A percentile compares a stretch with the other conserved stretches of the same genome.
phyloP scores from a whole-genome alignment of 2,113 vertebrate genomes.

The Tragelaphus strepsiceros region DNA sequence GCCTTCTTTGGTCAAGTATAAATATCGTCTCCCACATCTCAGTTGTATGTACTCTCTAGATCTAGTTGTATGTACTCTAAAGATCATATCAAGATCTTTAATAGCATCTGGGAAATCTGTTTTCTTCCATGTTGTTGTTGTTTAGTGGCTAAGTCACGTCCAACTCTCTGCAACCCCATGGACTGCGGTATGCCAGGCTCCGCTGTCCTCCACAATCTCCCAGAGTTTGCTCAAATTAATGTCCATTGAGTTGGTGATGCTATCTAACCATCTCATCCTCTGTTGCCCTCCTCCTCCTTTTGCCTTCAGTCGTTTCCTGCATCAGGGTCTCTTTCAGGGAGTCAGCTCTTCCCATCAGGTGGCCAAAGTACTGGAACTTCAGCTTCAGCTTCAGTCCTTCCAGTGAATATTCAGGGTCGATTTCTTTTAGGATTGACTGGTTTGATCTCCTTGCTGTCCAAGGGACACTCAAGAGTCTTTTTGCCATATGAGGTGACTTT shows the following conservation, averaged over 20 bases:
- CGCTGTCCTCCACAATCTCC: not conserved
- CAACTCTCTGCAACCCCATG: not conserved
- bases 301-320: not conserved
- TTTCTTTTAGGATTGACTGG: not conserved
- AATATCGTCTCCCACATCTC: no score
- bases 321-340: not conserved
- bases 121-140: not conserved
- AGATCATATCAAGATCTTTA: not conserved
- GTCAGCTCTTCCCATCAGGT: not conserved
- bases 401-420: no score
- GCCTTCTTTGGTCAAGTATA: no score
- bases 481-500: not conserved
- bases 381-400: no score
- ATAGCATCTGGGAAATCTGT: not conserved
- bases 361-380: not conserved
- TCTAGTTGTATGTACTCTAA: no score
- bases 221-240: not conserved
- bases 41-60: no score
- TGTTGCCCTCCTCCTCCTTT: not conserved
- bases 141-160: not conserved
- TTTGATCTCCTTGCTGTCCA: not conserved
- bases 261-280: not conserved
- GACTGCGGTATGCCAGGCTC: rapidly evolving
- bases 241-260: not conserved
- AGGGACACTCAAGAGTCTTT: not conserved